Percentiles rank a stretch among this genome's conserved stretches.
Conservation (phyloP, 2,113 vertebrate genomes). For the Arothron firmamentum region DNA sequence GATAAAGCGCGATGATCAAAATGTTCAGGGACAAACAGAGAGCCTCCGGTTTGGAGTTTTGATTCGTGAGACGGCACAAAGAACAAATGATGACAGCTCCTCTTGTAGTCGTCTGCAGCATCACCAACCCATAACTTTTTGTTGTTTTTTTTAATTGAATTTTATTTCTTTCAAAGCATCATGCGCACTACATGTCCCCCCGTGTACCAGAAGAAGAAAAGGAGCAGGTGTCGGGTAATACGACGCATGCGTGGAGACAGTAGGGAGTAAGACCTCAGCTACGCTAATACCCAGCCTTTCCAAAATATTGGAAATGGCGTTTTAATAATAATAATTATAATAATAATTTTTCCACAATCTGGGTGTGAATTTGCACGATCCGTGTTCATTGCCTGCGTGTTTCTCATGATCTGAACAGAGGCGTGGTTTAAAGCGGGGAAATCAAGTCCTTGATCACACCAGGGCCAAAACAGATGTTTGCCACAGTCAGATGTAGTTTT, state of each 20-base stretch:
- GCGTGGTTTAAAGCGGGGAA: slow-evolving; percentile 42
- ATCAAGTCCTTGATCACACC: slow-evolving; percentile 48
- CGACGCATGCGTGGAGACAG: slow-evolving; percentile 48
- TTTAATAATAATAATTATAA: slow-evolving; percentile 59
- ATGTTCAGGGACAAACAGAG: slow-evolving; percentile 58
- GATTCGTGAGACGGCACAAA: slow-evolving; percentile 59
- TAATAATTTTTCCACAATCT: slow-evolving; percentile 32
- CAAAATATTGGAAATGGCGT: slow-evolving; percentile 55
- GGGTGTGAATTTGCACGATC: slow-evolving; percentile 44
- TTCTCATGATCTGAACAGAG: slow-evolving; percentile 42
- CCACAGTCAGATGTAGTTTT: slow-evolving; percentile 33
- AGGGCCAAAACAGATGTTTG: slow-evolving; percentile 40
- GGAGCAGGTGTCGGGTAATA: slow-evolving; percentile 31
- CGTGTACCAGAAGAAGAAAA: slow-evolving; percentile 20
- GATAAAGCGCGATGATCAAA: slow-evolving; percentile 67
- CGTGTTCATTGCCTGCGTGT: slow-evolving; percentile 36
- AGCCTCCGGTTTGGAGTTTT: slow-evolving; percentile 65
- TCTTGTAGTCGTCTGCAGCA: slow-evolving; percentile 50
- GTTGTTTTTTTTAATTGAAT: not conserved
- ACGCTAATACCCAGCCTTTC: slow-evolving; percentile 45
- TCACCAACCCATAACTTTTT: slow-evolving; percentile 54
- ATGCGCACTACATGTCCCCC: slow-evolving; percentile 48
- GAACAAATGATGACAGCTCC: slow-evolving; percentile 55
- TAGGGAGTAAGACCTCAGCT: slow-evolving; percentile 54
- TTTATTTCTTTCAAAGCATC: slow-evolving; percentile 56